A percentile compares a stretch with the other conserved stretches of the same genome.
These are phyloP conservation scores for Pandemis heparana DNA, from an alignment of 2,888 invertebrate genomes.

Conservation along the genomic window DNA sequence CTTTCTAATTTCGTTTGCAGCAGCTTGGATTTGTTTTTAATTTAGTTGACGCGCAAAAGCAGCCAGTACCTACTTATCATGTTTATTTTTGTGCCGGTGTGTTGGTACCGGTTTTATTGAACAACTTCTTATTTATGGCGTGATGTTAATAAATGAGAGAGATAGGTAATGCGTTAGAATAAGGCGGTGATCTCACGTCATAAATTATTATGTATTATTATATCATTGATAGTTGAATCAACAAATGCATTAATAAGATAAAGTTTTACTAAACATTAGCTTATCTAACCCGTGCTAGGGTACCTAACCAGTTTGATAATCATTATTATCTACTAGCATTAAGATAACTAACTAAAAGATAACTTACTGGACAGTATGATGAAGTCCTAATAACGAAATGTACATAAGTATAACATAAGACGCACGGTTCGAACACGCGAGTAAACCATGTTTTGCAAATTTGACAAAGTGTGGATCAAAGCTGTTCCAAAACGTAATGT, in stretches of 20 bases:
- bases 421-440: neutral
- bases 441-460: neutral
- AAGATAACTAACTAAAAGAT: neutral
- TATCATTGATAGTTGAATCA: neutral
- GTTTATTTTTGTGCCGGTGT: neutral
- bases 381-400: too few relatives aligned
- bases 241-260: neutral
- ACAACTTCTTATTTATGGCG: neutral
- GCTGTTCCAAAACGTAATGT: neutral
- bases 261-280: neutral
- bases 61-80: constrained; percentile 1
- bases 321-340: neutral
- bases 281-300: neutral
- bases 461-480: neutral
- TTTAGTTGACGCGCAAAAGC: constrained; percentile 10
- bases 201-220: neutral
- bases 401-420: neutral
- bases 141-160: neutral
- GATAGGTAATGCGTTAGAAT: neutral
- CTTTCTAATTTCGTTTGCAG: constrained; percentile 34
- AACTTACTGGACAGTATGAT: neutral
- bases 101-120: neutral
- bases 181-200: neutral
- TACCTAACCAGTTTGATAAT: neutral
- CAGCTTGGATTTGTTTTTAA: constrained; percentile 18